Evolutionary conservation across 2,797 vertebrate species (phyloP), one percentile per base, ranked within the genome.

Genomic region (Potorous gilbertii): DNA sequence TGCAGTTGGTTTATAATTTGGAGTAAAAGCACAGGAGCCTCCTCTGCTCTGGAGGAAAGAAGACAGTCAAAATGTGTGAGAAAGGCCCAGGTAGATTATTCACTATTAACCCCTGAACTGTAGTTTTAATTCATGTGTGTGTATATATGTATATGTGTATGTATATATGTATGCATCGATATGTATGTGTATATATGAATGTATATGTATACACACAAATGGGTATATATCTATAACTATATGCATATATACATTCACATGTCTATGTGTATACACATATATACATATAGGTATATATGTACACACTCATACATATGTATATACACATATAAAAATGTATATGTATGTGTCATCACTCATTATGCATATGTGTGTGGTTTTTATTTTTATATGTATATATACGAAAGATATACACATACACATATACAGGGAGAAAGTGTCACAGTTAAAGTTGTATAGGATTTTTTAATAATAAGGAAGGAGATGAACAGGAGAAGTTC

Each of bases 401-500:
- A 74, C 1, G n/a, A 6, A 31, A 16, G 34, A 62, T 74, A 74
- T 6, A 21, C 14, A n/a, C 5, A 55, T 0, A 5, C n/a, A 92
- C 52, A 96, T 92, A 97, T 91, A 97, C 93, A 97, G 95, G 95
- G 95, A 96, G 96, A 98, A 98, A 98, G 97, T 98, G 98, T 98
- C 98, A 98, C 98, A 97, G 98, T 98, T 98, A 98, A 98, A 97
- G 40, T 50, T 27, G 74, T 50, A 50, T 4, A 27, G 40, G 21
- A 40, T 27, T 46, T 97, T 98, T 98, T 98, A 98, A 98, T 98
- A 99, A 99, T 98, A 98, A 99, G 98, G 97, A 98, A 98, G 98
- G 98, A 98, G 98, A 98, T 96, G 97, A 98, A 96, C 97, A 97
- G 98, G 98, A 98, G 98, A 97, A 98, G 98, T 98, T 98, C 98